Conservation (phyloP, 2,888 invertebrate genomes). For the Caenorhabditis sp. region DNA sequence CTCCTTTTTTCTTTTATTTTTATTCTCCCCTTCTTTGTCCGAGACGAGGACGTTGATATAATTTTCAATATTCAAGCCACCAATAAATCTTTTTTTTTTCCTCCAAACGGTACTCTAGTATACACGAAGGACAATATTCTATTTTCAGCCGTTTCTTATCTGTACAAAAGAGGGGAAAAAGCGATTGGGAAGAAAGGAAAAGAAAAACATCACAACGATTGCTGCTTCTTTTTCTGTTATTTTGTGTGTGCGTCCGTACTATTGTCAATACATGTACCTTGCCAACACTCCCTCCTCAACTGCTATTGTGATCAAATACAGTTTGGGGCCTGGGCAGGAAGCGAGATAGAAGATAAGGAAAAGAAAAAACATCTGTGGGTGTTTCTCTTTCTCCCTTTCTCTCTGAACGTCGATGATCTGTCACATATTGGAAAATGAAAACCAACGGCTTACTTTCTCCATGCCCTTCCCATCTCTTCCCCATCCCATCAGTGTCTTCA, state of each 20-base stretch:
- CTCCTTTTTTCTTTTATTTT: background rate
- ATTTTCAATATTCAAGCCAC: background rate
- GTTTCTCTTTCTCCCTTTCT: too few relatives aligned
- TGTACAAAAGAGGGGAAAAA: background rate
- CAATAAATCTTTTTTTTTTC: slow-evolving; percentile 23
- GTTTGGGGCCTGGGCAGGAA: slow-evolving; percentile 7
- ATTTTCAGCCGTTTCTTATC: slow-evolving; percentile 39
- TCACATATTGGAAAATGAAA: slow-evolving; percentile 39
- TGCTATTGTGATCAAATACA: slow-evolving; percentile 41
- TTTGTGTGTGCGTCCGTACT: slow-evolving; percentile 35
- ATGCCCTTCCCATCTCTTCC: slow-evolving; percentile 1
- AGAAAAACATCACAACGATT: slow-evolving; percentile 42
- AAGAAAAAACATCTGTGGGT: slow-evolving; percentile 57
- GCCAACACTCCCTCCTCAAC: slow-evolving; percentile 5
- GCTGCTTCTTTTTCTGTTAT: slow-evolving; percentile 26
- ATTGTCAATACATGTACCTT: slow-evolving; percentile 46
- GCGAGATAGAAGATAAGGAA: slow-evolving; percentile 32
- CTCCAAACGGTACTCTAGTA: background rate
- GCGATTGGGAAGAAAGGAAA: slow-evolving; percentile 6
- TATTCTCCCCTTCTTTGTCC: background rate
- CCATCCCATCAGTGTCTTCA: slow-evolving; percentile 5
- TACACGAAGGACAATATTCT: slow-evolving; percentile 30
- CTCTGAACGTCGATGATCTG: slow-evolving; percentile 47
- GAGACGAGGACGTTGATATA: slow-evolving; percentile 7
- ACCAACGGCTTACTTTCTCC: slow-evolving; percentile 35